These are phyloP conservation scores for Temnopleurus reevesii DNA, from an alignment of 53 echinoderm and acorn worm species.

Conservation along the genomic window DNA sequence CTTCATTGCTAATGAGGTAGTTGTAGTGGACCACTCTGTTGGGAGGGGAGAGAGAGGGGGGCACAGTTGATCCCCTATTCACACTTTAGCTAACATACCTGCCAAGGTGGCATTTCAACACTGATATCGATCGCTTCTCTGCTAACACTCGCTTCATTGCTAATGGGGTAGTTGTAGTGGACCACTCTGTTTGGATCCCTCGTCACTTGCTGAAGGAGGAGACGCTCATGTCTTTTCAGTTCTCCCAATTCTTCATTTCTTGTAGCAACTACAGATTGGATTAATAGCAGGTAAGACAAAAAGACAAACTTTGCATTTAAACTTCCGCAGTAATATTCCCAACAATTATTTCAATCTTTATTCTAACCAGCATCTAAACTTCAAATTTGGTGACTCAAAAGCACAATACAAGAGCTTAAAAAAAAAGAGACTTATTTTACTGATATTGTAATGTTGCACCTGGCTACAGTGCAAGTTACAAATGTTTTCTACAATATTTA, in stretches of 20 bases:
- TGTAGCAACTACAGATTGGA: neutral
- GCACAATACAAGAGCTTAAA: too few species aligned
- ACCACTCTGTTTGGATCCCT: conserved; percentile 68
- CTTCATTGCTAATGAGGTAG: conserved; percentile 72
- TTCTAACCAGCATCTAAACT: too few species aligned
- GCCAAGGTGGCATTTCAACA: conserved; percentile 48
- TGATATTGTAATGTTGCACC: too few species aligned
- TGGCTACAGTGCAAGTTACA: too few species aligned
- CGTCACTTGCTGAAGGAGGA: conserved; percentile 66
- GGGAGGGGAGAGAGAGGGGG: too few species aligned
- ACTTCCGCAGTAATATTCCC: neutral
- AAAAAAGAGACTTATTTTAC: too few species aligned
- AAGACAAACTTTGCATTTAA: neutral
- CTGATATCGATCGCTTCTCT: conserved; percentile 69
- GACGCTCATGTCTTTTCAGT: conserved; percentile 35
- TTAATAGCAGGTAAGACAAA: neutral
- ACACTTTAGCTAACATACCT: too few species aligned
- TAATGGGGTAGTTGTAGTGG: conserved; percentile 78
- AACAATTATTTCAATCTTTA: too few species aligned
- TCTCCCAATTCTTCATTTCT: neutral
- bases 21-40: conserved; percentile 66
- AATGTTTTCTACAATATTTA: too few species aligned
- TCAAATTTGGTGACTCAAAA: too few species aligned
- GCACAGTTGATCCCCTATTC: too few species aligned
- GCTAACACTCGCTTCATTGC: conserved; percentile 58